Base-by-base conservation (phyloP, 2,888 invertebrate species). In the Maniola hyperantus region DNA sequence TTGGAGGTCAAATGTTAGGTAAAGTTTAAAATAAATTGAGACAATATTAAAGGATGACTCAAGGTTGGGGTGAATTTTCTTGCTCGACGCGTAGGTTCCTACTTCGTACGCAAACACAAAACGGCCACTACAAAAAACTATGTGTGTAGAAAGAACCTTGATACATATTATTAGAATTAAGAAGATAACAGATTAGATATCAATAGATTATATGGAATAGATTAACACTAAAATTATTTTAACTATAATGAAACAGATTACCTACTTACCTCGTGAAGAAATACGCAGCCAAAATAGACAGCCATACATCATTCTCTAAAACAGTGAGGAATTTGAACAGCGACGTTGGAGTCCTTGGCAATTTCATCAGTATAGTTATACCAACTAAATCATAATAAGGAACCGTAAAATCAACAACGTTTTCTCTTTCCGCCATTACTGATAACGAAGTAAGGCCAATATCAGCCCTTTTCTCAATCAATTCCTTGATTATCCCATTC, bases 321-420 rank as follows among this genome's bases (percentile, higher is more conserved):
- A 99, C 99, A 2, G 98, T 98, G 73, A 99, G 94, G 86, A 99
- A 99, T 92, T 99, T 99, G 86, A 99, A 99, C 36, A 99, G 93
- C 0, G 98, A 98, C 6, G 99, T 98, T 34, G 97, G 96, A 0
- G 97, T 95, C 76, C 96, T 95, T 0, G 98, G 97, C 73, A 97
- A 95, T 82, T 96, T 96, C 98, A 99, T 99, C 83, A 99, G 94
- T 73, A 99, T 99, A 0, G 98, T 98, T 63, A 99, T 97, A 0
- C 99, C 99, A 0, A 99, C 99, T 73, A 99, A 93, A 90, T 99
- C 99, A 86, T 99, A 99, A 85, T 98, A 99, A 0, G 99, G 99
- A 0, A 99, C 98, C 0, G 99, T 99, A 83, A 99, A 99, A 87
- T 99, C 99, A 1, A 99, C 97, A 0, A 99, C 98, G 79, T 97